A percentile compares a stretch with the other conserved stretches of the same genome.
Conservation (phyloP, 2,797 vertebrate species). For the Macropus fuliginosus region DNA sequence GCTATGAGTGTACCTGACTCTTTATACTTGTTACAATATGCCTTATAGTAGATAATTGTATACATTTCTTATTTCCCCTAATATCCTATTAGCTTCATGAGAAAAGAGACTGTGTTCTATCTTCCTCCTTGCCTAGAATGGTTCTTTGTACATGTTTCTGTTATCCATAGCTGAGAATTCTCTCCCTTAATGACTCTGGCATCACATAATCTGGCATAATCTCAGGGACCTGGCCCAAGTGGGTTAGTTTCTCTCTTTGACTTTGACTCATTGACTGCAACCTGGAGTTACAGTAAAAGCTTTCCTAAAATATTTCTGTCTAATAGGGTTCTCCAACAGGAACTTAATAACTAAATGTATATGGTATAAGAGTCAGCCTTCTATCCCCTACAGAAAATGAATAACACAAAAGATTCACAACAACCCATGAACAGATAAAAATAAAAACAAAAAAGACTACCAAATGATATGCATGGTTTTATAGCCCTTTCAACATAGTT, state of each 20-base stretch:
- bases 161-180: neutral
- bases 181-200: neutral
- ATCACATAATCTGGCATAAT: neutral
- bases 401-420: neutral
- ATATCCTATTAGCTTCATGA: neutral
- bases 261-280: neutral
- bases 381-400: neutral
- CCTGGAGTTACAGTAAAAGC: neutral
- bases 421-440: neutral
- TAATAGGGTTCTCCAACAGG: neutral
- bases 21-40: neutral
- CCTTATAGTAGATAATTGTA: neutral
- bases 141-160: neutral
- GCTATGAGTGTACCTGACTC: neutral
- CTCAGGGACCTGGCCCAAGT: neutral
- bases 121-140: neutral
- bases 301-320: neutral
- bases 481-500: neutral
- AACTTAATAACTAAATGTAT: neutral
- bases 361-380: neutral
- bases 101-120: neutral
- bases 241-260: neutral
- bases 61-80: neutral
- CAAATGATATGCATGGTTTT: neutral
- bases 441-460: neutral